These are phyloP conservation scores for Perithous albicinctus DNA, from an alignment of 2,888 invertebrate genomes.

Conservation along the genomic window DNA sequence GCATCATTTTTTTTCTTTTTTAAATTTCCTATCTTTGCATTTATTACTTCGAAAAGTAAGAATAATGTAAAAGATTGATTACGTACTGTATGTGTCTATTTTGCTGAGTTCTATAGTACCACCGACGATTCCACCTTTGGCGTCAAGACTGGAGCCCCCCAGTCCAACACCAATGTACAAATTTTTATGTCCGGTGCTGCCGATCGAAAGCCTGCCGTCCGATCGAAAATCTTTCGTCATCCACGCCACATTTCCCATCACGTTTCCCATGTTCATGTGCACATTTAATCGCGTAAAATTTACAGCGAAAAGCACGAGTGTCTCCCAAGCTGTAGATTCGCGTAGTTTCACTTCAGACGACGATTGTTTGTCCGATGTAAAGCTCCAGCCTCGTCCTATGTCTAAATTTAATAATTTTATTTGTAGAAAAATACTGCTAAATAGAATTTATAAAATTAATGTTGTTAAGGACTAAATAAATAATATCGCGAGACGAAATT, in stretches of 20 bases:
- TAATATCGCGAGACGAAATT: no score
- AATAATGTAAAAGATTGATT: not conserved
- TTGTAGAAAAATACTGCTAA: not conserved
- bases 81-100: slow-evolving; percentile 92
- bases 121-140: slow-evolving; percentile 98
- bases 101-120: slow-evolving; percentile 96
- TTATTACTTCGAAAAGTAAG: not conserved
- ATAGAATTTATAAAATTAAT: no score
- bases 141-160: slow-evolving; percentile 96
- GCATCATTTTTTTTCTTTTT: no score
- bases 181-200: slow-evolving; percentile 97
- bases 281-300: slow-evolving; percentile 98
- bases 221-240: slow-evolving; percentile 96
- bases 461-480: no score
- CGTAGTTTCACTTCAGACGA: slow-evolving; percentile 87
- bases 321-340: slow-evolving; percentile 94
- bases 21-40: no score
- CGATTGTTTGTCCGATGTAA: slow-evolving; percentile 86
- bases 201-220: slow-evolving; percentile 96
- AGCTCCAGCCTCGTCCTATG: slow-evolving; percentile 87
- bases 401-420: slow-evolving; percentile 76
- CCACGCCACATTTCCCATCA: slow-evolving; percentile 99
- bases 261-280: slow-evolving; percentile 99
- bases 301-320: slow-evolving; percentile 97
- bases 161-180: slow-evolving; percentile 95